Base-by-base conservation (phyloP, 2,797 vertebrate genomes). In the Nothura maculosa region DNA sequence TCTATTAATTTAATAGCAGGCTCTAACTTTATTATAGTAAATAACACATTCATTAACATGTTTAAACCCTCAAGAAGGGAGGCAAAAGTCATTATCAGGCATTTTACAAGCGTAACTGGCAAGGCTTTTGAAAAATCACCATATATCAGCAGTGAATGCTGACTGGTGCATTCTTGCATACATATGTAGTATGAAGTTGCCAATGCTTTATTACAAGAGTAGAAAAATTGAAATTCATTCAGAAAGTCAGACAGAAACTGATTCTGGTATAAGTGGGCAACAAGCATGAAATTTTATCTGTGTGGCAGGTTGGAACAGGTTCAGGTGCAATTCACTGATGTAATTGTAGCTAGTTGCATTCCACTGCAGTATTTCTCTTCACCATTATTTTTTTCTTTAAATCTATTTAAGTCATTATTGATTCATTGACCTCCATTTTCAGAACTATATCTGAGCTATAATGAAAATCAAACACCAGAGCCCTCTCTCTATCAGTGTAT, bases 1-100 rank as follows among this genome's bases (percentile, higher is more conserved):
- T 94, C 81, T 95, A 77, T 92, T 96, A 97, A 95, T 93, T 96
- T 96, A 96, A 95, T 64, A 97, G 70, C 55, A 87, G 55, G 58
- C 34, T 92, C 79, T 95, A 70, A 75, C 42, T 96, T 94, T 96
- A 93, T 88, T 96, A 76, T 28, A 60, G 72, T 86, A 96, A 96
- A 96, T 95, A 97, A 91, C 55, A 83, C 87, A 94, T 76, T 96
- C 87, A 95, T 97, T 95, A 95, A 92, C 70, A 80, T 93, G 34
- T 90, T 96, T 92, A 94, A 89, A 79, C 74, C 95, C 85, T 91
- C 85, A 89, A 66, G 91, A 94, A 93, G 57, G 77, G 82, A 87
- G 77, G 93, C 78, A 94, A 73, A 81, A 78, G 24, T 66, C 58
- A 82, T 94, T 94, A 93, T 82, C 78, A 83, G 89, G 28, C 64